phyloP scores from a whole-genome alignment of 2,797 vertebrate species.

The Ataeniobius toweri region DNA sequence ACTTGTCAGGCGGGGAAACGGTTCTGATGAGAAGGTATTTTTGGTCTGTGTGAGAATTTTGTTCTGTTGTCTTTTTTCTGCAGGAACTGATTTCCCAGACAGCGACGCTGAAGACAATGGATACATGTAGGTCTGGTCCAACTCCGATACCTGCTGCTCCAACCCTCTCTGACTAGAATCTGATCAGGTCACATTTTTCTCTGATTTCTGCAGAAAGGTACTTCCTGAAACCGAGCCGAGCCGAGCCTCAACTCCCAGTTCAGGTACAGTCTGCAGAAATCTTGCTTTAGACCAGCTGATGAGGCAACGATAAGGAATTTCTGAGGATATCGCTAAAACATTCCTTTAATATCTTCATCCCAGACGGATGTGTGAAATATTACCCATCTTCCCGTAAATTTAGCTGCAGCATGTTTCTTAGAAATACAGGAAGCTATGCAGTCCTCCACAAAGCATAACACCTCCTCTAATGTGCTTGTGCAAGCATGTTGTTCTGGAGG shows the following conservation, averaged over 20 bases:
- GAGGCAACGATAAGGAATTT: too few relatives aligned
- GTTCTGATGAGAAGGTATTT: too few relatives aligned
- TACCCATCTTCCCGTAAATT: too few relatives aligned
- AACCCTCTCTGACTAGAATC: fast-evolving
- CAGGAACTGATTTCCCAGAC: conserved; percentile 21
- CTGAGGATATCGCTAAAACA: too few relatives aligned
- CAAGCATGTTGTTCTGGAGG: too few relatives aligned
- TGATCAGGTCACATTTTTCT: conserved; percentile 1
- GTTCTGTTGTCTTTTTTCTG: neutral
- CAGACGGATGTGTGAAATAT: too few relatives aligned
- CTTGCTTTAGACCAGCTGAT: too few relatives aligned
- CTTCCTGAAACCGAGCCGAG: conserved; percentile 45
- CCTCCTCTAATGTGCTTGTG: too few relatives aligned
- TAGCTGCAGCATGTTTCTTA: too few relatives aligned
- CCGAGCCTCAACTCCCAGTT: conserved; percentile 56
- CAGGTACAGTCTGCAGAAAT: conserved; percentile 47
- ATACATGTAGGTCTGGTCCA: conserved; percentile 61
- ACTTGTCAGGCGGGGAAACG: neutral
- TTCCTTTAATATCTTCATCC: too few relatives aligned
- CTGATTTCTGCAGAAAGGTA: conserved; percentile 56
- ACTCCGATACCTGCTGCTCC: neutral
- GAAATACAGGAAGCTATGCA: too few relatives aligned
- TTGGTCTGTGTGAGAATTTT: neutral
- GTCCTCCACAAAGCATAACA: neutral
- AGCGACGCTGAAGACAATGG: conserved; percentile 38